These are phyloP conservation scores for Motacilla tschutschensis DNA, from an alignment of 2,113 vertebrate genomes.

Conservation along the genomic window DNA sequence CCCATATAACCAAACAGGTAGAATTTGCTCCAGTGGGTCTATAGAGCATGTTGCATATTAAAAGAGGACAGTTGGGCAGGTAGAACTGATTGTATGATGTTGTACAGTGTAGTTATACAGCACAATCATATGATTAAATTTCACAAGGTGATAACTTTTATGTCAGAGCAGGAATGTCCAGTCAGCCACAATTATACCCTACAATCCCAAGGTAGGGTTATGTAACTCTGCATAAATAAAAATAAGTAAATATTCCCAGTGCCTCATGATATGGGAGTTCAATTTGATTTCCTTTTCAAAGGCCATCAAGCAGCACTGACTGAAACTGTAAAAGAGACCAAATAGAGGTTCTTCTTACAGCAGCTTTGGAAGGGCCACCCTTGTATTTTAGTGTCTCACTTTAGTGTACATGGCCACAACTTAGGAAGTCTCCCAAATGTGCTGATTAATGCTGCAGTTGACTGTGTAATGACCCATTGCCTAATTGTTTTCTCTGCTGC, in stretches of 20 bases:
- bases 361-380: background rate
- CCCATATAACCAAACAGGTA: background rate
- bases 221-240: background rate
- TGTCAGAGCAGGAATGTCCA: background rate
- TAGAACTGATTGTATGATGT: background rate
- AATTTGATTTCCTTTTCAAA: background rate
- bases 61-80: background rate
- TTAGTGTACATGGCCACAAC: accelerated
- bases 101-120: background rate
- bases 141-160: background rate
- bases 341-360: background rate
- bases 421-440: background rate
- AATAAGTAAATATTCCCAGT: background rate
- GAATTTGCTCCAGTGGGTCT: background rate
- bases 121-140: background rate
- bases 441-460: background rate
- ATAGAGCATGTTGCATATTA: background rate
- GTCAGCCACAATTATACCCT: background rate
- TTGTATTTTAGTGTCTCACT: background rate
- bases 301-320: background rate
- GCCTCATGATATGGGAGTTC: background rate
- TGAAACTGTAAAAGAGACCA: background rate
- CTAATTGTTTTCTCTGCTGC: background rate
- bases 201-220: background rate
- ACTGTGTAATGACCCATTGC: background rate